A percentile compares a stretch with the other conserved stretches of the same genome.
Conservation (phyloP, 1,140 invertebrate genomes). For the Eueides isabella region DNA sequence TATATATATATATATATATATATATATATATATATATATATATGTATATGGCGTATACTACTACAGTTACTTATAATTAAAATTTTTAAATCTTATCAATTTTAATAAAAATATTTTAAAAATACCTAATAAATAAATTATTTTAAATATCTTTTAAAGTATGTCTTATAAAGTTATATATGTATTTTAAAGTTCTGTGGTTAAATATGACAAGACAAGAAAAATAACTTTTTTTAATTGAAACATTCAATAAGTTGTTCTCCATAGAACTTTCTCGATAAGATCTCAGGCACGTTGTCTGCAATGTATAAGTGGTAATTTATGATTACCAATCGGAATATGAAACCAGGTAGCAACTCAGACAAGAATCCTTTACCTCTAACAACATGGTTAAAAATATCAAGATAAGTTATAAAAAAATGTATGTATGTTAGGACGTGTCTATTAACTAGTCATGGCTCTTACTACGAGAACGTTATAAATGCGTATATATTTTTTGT, state of each 20-base stretch:
- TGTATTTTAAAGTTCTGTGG: no score
- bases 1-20: no score
- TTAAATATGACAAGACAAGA: slow-evolving; percentile 12
- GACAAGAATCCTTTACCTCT: not conserved
- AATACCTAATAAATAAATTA: no score
- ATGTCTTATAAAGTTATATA: no score
- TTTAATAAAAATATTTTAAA: no score
- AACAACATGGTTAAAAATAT: not conserved
- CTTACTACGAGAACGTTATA: no score
- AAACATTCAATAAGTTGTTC: slow-evolving; percentile 15
- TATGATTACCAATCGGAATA: slow-evolving; percentile 16
- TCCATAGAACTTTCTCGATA: slow-evolving; percentile 13
- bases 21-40: no score
- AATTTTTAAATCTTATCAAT: no score
- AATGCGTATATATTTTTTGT: no score
- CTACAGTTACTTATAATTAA: no score
- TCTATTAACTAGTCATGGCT: no score
- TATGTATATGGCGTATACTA: no score
- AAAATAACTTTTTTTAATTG: slow-evolving; percentile 9
- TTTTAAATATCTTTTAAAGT: not conserved
- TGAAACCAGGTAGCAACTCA: slow-evolving; percentile 7
- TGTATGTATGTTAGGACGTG: not conserved
- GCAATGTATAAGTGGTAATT: slow-evolving; percentile 16
- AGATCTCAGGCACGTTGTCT: slow-evolving; percentile 23
- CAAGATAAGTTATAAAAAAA: not conserved